These are phyloP conservation scores for Drosophila mettleri DNA, from an alignment of 2,888 invertebrate species.

Conservation along the genomic window DNA sequence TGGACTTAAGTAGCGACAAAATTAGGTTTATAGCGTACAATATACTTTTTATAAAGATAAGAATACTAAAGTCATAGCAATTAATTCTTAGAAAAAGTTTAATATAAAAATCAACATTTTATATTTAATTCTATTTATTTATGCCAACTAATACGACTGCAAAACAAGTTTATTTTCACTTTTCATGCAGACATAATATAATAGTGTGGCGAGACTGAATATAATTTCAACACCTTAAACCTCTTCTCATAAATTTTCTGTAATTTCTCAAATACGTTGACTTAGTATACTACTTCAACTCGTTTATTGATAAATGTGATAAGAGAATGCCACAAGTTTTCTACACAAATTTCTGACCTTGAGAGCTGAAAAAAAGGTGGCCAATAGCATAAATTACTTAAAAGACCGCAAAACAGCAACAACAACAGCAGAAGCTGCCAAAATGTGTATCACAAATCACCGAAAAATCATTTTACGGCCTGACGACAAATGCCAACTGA, in stretches of 20 bases:
- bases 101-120: neutral
- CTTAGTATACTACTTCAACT: neutral
- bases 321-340: slow-evolving; percentile 10
- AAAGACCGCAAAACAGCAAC: slow-evolving; percentile 10
- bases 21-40: slow-evolving; percentile 2
- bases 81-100: neutral
- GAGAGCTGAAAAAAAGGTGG: slow-evolving; percentile 17
- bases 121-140: neutral
- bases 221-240: neutral
- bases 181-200: too few relatives aligned
- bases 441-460: slow-evolving; percentile 49
- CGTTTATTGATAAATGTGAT: slow-evolving; percentile 5
- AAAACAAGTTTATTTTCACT: neutral
- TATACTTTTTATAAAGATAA: slow-evolving; percentile 10
- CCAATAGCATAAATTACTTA: slow-evolving; percentile 26
- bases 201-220: too few relatives aligned
- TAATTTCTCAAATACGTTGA: neutral
- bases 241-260: neutral
- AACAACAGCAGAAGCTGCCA: slow-evolving; percentile 3
- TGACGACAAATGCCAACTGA: slow-evolving; percentile 38
- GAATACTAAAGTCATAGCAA: neutral
- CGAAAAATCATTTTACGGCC: slow-evolving; percentile 47
- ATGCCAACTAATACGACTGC: neutral
- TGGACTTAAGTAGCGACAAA: slow-evolving; percentile 2
- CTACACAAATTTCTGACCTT: slow-evolving; percentile 11